Base-by-base conservation (phyloP, 2,888 invertebrate genomes). In the Girardia tigrina region DNA sequence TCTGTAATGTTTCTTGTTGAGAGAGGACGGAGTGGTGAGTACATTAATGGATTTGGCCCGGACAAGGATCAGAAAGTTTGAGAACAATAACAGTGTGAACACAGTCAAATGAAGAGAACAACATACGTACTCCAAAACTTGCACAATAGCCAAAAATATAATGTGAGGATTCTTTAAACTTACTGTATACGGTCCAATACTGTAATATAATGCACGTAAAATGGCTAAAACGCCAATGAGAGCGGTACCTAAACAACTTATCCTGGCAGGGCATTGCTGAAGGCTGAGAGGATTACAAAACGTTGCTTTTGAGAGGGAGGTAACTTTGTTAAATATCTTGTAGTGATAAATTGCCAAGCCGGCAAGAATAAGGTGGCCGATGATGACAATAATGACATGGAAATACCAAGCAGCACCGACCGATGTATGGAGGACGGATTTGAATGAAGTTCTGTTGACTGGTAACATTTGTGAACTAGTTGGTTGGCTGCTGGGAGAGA, bases 401-500 rank as follows among this genome's bases (percentile, higher is more conserved):
- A 56, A 56, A 16, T 56, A 56, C 56, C 56, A 56, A 56, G 56
- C 56, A 56, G 56, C 56, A 12, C 56, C 56, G 23, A 56, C 56
- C 4, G 56, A 56, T 56, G 56, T 56, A 56, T 56, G 56, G n/a
- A 56, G 56, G 23, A 56, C n/a, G 4, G 56, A 8, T 56, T 56
- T 56, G 56, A 56, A 56, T 56, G 56, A 56, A 6, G 56, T 56
- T n/a, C n/a, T n/a, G 23, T 56, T 56, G n/a, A 56, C 4, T 8
- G 56, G 56, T 8, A 56, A 16, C 56, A 56, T 56, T 56, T 56
- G 56, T 56, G 56, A 56, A 56, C n/a, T 56, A n/a, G n/a, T 56
- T 23, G 56, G 23, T n/a, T 20, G 4, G 4, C 6, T 4, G 20
- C n/a, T 56, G 56, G n/a, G 4, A 56, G 23, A n/a, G n/a, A n/a